phyloP scores from a whole-genome alignment of 1,140 invertebrate genomes.

The Daktulosphaira vitifoliae region DNA sequence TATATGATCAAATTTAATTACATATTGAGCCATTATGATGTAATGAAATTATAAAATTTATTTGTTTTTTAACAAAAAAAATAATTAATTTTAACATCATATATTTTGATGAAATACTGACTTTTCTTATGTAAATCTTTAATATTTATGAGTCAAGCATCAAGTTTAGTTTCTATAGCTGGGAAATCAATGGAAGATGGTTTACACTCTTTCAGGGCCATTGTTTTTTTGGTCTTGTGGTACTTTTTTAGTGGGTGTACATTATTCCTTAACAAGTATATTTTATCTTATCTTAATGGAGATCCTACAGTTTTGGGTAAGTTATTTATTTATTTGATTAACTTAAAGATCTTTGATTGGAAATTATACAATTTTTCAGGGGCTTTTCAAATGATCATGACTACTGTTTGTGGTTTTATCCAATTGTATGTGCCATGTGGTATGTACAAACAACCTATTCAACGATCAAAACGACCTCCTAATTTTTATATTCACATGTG shows the following conservation, averaged over 20 bases:
- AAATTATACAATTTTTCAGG: constrained; percentile 44
- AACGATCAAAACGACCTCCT: constrained; percentile 55
- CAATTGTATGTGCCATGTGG: constrained; percentile 70
- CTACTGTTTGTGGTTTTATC: constrained; percentile 63
- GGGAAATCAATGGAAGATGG: constrained; percentile 40
- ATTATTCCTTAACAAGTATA: constrained; percentile 76
- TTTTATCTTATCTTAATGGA: constrained; percentile 65
- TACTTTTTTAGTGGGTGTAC: constrained; percentile 71
- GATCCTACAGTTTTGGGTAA: constrained; percentile 70
- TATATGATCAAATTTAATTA: no score
- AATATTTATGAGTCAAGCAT: constrained; percentile 17
- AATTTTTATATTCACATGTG: constrained; percentile 69
- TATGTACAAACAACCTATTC: constrained; percentile 53
- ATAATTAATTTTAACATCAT: no score
- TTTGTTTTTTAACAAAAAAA: no score
- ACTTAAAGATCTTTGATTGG: neutral
- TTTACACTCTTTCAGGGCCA: constrained; percentile 54
- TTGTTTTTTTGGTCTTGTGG: constrained; percentile 63
- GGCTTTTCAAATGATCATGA: constrained; percentile 69
- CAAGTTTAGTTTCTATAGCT: neutral
- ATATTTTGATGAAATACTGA: no score
- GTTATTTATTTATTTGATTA: constrained; percentile 35
- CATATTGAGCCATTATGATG: no score
- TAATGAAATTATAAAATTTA: no score
- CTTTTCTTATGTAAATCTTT: no score